Evolutionary conservation across 2,797 vertebrate genomes (phyloP), one percentile per base, ranked within the genome.

Genomic region (Labeo calbasu): DNA sequence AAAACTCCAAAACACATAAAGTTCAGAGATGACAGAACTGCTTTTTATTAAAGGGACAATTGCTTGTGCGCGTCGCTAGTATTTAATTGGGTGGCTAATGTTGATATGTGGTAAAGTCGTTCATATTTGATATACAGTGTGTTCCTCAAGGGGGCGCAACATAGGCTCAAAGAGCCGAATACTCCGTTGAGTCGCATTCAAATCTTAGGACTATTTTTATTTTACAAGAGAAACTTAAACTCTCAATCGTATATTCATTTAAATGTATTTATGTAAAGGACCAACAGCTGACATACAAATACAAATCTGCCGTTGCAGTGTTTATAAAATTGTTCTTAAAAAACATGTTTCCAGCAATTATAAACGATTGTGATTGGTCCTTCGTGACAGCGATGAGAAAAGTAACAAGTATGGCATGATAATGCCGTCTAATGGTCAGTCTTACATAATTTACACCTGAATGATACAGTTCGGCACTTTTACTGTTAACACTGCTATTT

Each of bases 11-110:
- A 53, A 76, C 28, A 51, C 70, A 51, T 36, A 6, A 55, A 75
- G 14, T 40, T 68, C 7, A 19, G 19, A 82, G 28, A 40, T 68
- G 72, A 53, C 61, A 83, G 32, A n/a, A 46, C 61, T n/a, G 46
- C 10, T 12, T 28, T 65, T 76, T 83, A 68, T 79, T 87, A 78
- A 84, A 84, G 66, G 32, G 25, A 55, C 68, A 40, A 46, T 17
- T 91, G 88, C 93, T 93, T 71, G 90, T 88, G 91, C 93, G 91
- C 92, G 91, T 91, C 90, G 23, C 17, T 53, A 86, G 88, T 2
- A 46, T 15, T 40, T 77, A 19, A 59, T 59, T 46, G 21, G 53
- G 13, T 17, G n/a, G 75, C 53, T 43, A 23, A 25, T 15, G 19
- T 63, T 66, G 6, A 32, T 5, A 25, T 7, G 13, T 10, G 15